Conservation (phyloP, 2,888 invertebrate genomes). For the Eupithecia abbreviata region DNA sequence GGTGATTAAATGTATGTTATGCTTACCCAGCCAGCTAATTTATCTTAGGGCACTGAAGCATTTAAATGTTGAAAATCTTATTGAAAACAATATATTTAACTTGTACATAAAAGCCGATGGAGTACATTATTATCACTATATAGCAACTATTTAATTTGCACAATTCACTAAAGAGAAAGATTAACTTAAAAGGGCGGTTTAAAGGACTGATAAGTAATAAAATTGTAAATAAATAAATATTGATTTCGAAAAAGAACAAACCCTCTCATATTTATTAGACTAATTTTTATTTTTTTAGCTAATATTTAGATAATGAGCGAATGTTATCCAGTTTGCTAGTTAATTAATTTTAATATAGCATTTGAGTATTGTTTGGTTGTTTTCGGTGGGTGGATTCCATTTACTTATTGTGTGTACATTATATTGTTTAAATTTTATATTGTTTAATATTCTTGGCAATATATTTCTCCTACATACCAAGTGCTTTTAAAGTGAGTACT, state of each 20-base stretch:
- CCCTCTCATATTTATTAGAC: constrained; percentile 50
- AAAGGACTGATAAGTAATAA: constrained; percentile 72
- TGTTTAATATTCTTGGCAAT: constrained; percentile 9
- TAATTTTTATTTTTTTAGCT: constrained; percentile 62
- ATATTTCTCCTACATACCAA: neutral
- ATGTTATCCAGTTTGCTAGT: constrained; percentile 66
- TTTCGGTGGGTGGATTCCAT: constrained; percentile 54
- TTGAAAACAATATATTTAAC: neutral
- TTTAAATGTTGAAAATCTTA: constrained; percentile 4
- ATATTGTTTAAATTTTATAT: constrained; percentile 57
- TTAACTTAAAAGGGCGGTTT: constrained; percentile 51
- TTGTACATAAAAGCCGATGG: constrained; percentile 8
- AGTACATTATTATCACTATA: neutral
- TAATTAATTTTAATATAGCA: constrained; percentile 71
- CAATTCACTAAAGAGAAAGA: constrained; percentile 19
- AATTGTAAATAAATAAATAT: constrained; percentile 74
- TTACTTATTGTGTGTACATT: constrained; percentile 49
- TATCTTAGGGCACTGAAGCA: neutral
- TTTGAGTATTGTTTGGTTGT: constrained; percentile 54
- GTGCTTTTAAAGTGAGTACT: neutral
- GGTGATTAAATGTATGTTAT: neutral
- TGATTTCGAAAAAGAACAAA: constrained; percentile 66
- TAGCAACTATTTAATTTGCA: constrained; percentile 30
- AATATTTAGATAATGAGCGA: constrained; percentile 62
- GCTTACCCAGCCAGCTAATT: neutral